Percentiles rank a stretch among this genome's conserved stretches.
Conservation (phyloP, 2,113 vertebrate genomes). For the Calonectris borealis region DNA sequence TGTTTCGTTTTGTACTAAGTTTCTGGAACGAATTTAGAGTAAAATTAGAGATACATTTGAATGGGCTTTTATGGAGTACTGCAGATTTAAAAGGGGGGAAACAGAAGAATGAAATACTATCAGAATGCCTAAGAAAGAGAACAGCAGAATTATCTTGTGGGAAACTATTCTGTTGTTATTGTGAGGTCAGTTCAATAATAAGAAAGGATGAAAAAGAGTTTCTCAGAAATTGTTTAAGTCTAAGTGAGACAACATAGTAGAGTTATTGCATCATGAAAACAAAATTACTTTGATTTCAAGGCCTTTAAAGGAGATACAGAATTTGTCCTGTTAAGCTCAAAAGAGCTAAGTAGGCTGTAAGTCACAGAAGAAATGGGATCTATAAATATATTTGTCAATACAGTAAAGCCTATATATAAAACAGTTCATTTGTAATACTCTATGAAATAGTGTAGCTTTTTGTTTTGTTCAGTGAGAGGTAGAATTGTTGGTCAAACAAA, state of each 20-base stretch:
- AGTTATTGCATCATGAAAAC: conserved; percentile 3
- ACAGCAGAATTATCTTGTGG: not conserved
- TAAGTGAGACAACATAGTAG: not conserved
- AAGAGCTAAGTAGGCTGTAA: not conserved
- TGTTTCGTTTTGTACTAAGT: not conserved
- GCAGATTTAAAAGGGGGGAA: not conserved
- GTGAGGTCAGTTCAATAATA: not conserved
- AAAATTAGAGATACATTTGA: not conserved
- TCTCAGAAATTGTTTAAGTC: not conserved
- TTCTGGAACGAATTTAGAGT: not conserved
- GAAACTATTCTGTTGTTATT: not conserved
- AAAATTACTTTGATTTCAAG: not conserved
- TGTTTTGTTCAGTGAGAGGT: not conserved
- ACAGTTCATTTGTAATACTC: not conserved
- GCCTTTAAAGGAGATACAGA: not conserved
- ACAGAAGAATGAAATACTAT: not conserved
- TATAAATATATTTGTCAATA: not conserved
- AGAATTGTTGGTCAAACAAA: conserved; percentile 19
- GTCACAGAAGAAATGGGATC: not conserved
- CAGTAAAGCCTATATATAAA: not conserved
- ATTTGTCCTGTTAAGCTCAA: not conserved
- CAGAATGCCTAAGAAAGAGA: not conserved
- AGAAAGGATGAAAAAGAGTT: not conserved
- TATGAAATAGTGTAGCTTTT: not conserved
- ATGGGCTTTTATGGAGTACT: not conserved